Base-by-base conservation (phyloP, 2,888 invertebrate genomes). In the Lasioglossum figueresi region DNA sequence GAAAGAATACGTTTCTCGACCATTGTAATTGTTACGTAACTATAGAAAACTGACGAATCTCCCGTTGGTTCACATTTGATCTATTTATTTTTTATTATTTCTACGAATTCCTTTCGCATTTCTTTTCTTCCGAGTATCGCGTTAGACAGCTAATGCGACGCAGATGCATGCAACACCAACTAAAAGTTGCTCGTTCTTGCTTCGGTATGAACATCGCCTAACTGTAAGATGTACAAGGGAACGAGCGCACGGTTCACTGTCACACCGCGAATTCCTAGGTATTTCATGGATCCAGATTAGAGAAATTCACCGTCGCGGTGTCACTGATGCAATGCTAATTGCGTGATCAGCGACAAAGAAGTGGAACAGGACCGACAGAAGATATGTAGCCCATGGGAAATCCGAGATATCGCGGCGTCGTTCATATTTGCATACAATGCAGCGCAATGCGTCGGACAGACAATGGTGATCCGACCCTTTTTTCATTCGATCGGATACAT, bases 401-500 rank as follows among this genome's bases (percentile, higher is more conserved):
- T 52, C 73, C 76, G 87, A 78, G 89, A 84, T 87, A 88, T 81
- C 88, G 83, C 66, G 14, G 78, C 76, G 80, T 80, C 88, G 87
- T 63, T 76, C 73, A 59, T 79, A 89, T 91, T 92, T 90, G 89
- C 89, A 88, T 89, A 88, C 89, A 92, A 92, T 90, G 80, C 88
- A 76, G 70, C 83, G 82, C 85, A 84, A 87, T 84, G 88, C 87
- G 63, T 84, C 78, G 70, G 40, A 59, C 78, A 82, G 86, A 89
- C 89, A 90, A 89, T 90, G 79, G 73, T 27, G 52, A 19, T 48
- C 72, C 63, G 34, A 74, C 74, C 70, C 84, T 83, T 68, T 83
- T 78, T 87, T 81, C 70, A 37, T 79, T 75, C 48, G 56, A 83
- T 81, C 78, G 81, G 45, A 80, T 82, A 77, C 85, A 80, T 68